phyloP scores from a whole-genome alignment of 2,113 vertebrate species.

The Erinaceus europaeus region DNA sequence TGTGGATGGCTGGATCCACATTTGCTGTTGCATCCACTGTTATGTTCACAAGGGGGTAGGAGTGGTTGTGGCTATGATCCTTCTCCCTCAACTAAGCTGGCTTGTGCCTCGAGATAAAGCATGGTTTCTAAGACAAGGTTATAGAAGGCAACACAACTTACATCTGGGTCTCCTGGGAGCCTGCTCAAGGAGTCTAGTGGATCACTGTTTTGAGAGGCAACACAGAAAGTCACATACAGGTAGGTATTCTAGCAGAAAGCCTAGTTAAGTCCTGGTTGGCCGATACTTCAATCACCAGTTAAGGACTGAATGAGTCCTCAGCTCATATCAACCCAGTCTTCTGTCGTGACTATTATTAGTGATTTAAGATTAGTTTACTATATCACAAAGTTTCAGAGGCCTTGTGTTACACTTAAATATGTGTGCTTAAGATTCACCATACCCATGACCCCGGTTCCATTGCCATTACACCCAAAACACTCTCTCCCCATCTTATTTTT shows the following conservation, averaged over 20 bases:
- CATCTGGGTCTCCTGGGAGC: not conserved
- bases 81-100: not conserved
- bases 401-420: no score
- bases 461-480: no score
- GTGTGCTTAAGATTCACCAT: no score
- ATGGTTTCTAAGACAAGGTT: not conserved
- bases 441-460: no score
- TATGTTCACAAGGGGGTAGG: not conserved
- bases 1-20: not conserved
- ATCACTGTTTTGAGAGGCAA: not conserved
- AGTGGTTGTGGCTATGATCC: not conserved
- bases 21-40: not conserved
- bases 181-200: no score
- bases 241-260: not conserved
- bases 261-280: not conserved
- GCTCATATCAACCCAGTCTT: not conserved
- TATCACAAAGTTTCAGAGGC: no score
- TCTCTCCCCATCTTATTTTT: no score
- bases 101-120: not conserved
- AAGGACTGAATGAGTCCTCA: not conserved
- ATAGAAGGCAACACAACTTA: not conserved
- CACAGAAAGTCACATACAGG: not conserved
- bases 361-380: no score
- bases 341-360: no score
- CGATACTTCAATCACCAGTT: not conserved